Percentiles rank a stretch among this genome's conserved stretches.
Conservation (phyloP, 2,113 vertebrate genomes). For the Myotis yumanensis region DNA sequence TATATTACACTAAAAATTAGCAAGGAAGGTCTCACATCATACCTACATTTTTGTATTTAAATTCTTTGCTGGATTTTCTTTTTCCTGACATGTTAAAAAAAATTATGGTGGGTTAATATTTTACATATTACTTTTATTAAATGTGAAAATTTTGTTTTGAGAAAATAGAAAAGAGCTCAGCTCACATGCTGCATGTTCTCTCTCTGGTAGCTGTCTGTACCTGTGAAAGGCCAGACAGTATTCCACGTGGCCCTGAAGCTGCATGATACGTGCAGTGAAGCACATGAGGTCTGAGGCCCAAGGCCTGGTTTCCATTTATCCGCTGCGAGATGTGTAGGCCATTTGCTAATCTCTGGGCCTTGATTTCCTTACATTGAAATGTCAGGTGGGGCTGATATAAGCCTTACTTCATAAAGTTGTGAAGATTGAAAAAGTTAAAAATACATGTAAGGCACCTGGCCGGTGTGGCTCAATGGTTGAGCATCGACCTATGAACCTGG, state of each 20-base stretch:
- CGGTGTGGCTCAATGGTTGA: too few relatives aligned
- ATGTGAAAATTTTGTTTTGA: background rate
- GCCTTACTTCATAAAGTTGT: background rate
- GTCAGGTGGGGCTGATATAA: background rate
- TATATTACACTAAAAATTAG: background rate
- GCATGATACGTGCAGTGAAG: background rate
- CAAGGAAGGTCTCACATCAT: background rate
- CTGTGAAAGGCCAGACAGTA: background rate
- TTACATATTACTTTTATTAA: background rate
- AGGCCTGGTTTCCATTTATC: background rate
- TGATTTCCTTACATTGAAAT: background rate
- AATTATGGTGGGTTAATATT: background rate
- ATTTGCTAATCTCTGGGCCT: background rate
- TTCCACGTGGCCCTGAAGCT: too few relatives aligned
- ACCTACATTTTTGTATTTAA: background rate
- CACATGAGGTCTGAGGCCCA: background rate
- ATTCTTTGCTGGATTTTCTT: background rate
- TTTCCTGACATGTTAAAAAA: background rate
- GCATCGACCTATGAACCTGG: too few relatives aligned
- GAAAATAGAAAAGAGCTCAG: background rate
- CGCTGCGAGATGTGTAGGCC: background rate
- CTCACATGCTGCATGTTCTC: background rate
- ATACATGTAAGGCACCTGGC: background rate
- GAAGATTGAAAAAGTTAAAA: background rate
- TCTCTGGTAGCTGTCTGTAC: background rate